phyloP scores from a whole-genome alignment of 2,888 invertebrate species.

The Xylota segnis region DNA sequence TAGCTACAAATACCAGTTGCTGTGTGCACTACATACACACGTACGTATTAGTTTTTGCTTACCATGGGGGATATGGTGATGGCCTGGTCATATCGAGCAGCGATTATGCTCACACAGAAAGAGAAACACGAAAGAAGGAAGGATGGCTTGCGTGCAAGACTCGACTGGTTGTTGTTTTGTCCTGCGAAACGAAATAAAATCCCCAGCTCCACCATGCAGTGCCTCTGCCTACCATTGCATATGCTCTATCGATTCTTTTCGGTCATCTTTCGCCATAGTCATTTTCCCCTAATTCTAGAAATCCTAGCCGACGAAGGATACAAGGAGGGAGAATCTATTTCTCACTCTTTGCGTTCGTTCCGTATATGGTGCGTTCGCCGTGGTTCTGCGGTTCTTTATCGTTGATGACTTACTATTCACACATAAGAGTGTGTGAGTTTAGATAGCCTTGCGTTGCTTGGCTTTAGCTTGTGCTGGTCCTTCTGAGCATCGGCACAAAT shows the following conservation, averaged over 20 bases:
- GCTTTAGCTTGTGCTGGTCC: slow-evolving; percentile 32
- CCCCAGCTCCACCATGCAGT: slow-evolving; percentile 52
- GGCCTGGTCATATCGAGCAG: slow-evolving; percentile 62
- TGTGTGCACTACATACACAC: slow-evolving; percentile 34
- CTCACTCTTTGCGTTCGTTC: slow-evolving; percentile 37
- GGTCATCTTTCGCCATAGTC: slow-evolving; percentile 73
- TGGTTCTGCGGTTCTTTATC: slow-evolving; percentile 58
- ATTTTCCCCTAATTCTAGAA: slow-evolving; percentile 73
- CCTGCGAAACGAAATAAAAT: slow-evolving; percentile 73
- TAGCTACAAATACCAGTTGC: slow-evolving; percentile 58
- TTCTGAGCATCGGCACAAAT: slow-evolving; percentile 50
- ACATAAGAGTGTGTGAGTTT: slow-evolving; percentile 43
- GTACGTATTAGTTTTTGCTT: slow-evolving; percentile 65
- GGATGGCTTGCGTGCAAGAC: slow-evolving; percentile 69
- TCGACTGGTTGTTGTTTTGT: slow-evolving; percentile 69
- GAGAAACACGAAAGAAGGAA: slow-evolving; percentile 59
- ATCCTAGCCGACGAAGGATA: slow-evolving; percentile 68
- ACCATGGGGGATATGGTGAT: slow-evolving; percentile 26
- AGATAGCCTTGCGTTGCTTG: slow-evolving; percentile 40
- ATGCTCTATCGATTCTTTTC: slow-evolving; percentile 71
- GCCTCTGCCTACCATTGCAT: slow-evolving; percentile 49
- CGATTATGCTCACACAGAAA: slow-evolving; percentile 54
- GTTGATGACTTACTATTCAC: slow-evolving; percentile 68
- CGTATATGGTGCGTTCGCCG: slow-evolving; percentile 45
- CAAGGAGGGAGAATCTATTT: slow-evolving; percentile 43